Evolutionary conservation across 1,140 invertebrate species (phyloP).

Genomic region (Dinothrombium tinctorium): DNA sequence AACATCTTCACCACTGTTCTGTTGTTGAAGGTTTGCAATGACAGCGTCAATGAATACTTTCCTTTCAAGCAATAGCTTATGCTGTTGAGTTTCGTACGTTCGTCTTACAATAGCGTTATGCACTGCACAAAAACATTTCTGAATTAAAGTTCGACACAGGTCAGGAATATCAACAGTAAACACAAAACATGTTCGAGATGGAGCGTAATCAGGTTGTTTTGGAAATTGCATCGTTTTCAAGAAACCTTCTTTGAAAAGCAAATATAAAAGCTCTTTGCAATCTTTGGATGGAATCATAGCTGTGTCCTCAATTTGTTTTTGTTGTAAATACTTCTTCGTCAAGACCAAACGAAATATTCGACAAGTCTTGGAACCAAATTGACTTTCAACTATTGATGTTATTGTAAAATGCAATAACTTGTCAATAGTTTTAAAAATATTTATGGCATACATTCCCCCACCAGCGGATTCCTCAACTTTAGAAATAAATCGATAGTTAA

Average conservation of each 20-base stretch:
- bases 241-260: conserved; percentile 53
- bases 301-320: conserved; percentile 60
- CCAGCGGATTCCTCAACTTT: conserved; percentile 40
- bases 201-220: conserved; percentile 28
- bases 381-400: conserved; percentile 48
- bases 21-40: conserved; percentile 41
- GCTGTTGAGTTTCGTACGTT: conserved; percentile 32
- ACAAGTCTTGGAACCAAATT: conserved; percentile 57
- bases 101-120: conserved; percentile 39
- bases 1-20: conserved; percentile 45
- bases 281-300: conserved; percentile 73
- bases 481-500: conserved; percentile 35
- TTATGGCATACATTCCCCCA: conserved; percentile 47
- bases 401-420: conserved; percentile 39
- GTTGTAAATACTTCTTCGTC: conserved; percentile 50
- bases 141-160: conserved; percentile 42
- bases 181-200: conserved; percentile 42
- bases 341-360: conserved; percentile 61
- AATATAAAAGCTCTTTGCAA: conserved; percentile 55
- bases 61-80: conserved; percentile 54
- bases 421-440: conserved; percentile 33
- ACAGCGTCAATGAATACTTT: conserved; percentile 54
- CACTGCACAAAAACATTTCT: conserved; percentile 47
- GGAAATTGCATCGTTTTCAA: conserved; percentile 42
- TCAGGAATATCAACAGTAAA: conserved; percentile 35